Evolutionary conservation across 1,140 invertebrate genomes (phyloP).

Genomic region (Conus ventricosus): DNA sequence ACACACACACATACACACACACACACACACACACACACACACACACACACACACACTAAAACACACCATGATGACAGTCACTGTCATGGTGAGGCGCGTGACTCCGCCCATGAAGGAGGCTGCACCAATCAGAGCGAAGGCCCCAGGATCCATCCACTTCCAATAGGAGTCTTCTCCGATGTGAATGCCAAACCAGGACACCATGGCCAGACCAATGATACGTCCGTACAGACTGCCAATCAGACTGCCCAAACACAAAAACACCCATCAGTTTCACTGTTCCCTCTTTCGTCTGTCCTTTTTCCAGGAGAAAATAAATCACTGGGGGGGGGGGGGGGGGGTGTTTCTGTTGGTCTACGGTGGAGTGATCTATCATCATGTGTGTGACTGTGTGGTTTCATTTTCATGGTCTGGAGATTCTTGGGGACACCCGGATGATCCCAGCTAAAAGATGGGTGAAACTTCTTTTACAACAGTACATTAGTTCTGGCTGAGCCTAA

Average conservation of each 20-base stretch:
- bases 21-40: neutral
- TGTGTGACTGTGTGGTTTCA: too few species aligned
- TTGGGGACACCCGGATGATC: too few species aligned
- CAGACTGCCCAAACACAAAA: slow-evolving; percentile 55
- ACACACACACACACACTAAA: neutral
- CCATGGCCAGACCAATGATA: slow-evolving; percentile 71
- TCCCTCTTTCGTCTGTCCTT: too few species aligned
- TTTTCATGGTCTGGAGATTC: too few species aligned
- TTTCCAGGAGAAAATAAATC: too few species aligned
- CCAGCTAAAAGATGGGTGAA: too few species aligned
- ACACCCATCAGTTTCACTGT: neutral
- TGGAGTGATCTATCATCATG: too few species aligned
- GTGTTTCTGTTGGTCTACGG: too few species aligned
- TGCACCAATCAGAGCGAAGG: slow-evolving; percentile 75
- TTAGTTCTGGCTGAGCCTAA: too few species aligned
- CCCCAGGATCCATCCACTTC: slow-evolving; percentile 77
- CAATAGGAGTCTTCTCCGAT: slow-evolving; percentile 67
- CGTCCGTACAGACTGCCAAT: slow-evolving; percentile 76
- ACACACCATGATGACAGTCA: slow-evolving; percentile 75
- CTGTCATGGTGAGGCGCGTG: slow-evolving; percentile 74
- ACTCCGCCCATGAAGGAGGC: slow-evolving; percentile 77
- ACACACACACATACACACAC: neutral
- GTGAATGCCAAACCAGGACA: slow-evolving; percentile 71
- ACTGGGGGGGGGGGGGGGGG: too few species aligned
- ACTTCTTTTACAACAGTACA: too few species aligned